Evolutionary conservation across 2,888 invertebrate genomes (phyloP).

Genomic region (Julus scandinavius): DNA sequence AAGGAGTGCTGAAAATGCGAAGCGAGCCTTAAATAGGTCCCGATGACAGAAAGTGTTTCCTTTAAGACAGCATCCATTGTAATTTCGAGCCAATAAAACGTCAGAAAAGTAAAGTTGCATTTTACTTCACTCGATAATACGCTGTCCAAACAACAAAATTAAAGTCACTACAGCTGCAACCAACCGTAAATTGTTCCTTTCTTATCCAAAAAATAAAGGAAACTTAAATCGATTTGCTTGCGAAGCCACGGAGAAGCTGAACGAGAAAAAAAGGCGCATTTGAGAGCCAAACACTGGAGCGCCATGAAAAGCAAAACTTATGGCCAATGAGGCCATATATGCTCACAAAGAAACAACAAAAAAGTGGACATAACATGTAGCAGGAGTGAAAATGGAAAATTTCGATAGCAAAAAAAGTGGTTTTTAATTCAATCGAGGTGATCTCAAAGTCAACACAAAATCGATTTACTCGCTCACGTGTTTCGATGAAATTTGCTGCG

Average conservation of each 20-base stretch:
- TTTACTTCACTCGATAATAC: conserved; percentile 42
- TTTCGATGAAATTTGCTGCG: no score
- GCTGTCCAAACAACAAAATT: conserved; percentile 42
- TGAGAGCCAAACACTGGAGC: not conserved
- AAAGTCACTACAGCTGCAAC: conserved; percentile 39
- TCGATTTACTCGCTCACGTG: not conserved
- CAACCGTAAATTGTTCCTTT: conserved; percentile 42
- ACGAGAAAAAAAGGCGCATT: not conserved
- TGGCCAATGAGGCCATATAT: not conserved
- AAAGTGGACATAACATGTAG: not conserved
- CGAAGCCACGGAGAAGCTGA: not conserved
- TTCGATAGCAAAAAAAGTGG: no score
- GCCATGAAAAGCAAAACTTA: not conserved
- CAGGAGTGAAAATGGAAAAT: not conserved
- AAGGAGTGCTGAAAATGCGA: conserved; percentile 17
- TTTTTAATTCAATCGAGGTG: not conserved
- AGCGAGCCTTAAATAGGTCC: conserved; percentile 43
- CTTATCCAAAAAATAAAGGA: conserved; percentile 39
- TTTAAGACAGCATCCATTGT: conserved; percentile 46
- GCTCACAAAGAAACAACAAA: not conserved
- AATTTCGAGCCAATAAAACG: conserved; percentile 42
- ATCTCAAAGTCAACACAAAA: not conserved
- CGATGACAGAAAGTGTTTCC: conserved; percentile 48
- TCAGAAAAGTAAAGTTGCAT: conserved; percentile 42
- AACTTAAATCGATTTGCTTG: conserved; percentile 35